These are phyloP conservation scores for Chloroclystis v-ata DNA, from an alignment of 2,888 invertebrate species.

Conservation along the genomic window DNA sequence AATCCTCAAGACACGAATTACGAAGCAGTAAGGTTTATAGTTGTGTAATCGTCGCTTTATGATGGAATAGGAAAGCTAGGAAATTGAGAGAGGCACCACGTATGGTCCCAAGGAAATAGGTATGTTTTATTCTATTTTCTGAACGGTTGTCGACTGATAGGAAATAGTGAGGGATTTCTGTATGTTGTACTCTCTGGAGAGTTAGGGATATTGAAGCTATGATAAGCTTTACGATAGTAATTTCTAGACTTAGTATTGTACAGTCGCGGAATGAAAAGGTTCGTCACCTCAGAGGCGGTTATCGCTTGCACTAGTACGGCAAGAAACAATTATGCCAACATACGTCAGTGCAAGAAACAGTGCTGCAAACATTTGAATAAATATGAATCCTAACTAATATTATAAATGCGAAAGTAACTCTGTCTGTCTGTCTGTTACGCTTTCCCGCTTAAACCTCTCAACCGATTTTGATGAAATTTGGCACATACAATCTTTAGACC, in stretches of 20 bases:
- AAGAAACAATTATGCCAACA: too few species aligned
- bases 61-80: slow-evolving; percentile 32
- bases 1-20: slow-evolving; percentile 10
- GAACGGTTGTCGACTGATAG: slow-evolving; percentile 50
- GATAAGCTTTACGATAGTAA: slow-evolving; percentile 1
- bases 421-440: too few species aligned
- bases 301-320: too few species aligned
- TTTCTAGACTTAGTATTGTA: background rate
- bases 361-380: too few species aligned
- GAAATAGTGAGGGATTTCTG: slow-evolving; percentile 44
- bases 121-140: slow-evolving; percentile 58
- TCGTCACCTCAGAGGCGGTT: too few species aligned
- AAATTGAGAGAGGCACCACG: slow-evolving; percentile 47
- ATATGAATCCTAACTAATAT: too few species aligned
- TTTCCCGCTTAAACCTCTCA: too few species aligned
- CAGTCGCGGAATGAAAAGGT: background rate
- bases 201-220: background rate
- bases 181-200: slow-evolving; percentile 18
- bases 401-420: too few species aligned
- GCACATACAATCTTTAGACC: too few species aligned
- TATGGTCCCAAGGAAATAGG: slow-evolving; percentile 56
- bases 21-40: slow-evolving; percentile 23
- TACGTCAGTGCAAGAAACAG: too few species aligned
- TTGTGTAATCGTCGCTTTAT: slow-evolving; percentile 9
- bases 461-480: too few species aligned